Conservation (phyloP, 2,113 vertebrate species). For the Leiothrix lutea region DNA sequence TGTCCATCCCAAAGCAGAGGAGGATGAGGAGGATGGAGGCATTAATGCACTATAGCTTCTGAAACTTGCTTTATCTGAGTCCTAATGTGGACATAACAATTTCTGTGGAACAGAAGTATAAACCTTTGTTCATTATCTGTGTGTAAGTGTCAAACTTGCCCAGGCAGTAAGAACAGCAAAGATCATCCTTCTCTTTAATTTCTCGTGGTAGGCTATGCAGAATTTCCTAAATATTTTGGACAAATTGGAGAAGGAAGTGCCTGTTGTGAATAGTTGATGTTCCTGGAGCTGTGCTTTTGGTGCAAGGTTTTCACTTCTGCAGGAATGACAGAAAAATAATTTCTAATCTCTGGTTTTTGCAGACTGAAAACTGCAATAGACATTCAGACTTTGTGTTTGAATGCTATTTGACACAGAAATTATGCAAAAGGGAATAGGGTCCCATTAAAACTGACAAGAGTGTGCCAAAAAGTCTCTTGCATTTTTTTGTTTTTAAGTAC, state of each 20-base stretch:
- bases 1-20: not conserved
- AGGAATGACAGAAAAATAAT: not conserved
- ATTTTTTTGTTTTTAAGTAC: not conserved
- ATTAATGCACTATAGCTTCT: rapidly evolving
- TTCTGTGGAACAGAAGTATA: not conserved
- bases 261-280: not conserved
- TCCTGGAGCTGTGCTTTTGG: not conserved
- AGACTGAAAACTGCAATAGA: not conserved
- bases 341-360: not conserved
- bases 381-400: not conserved
- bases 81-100: not conserved
- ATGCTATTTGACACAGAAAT: not conserved
- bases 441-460: not conserved
- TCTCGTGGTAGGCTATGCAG: not conserved
- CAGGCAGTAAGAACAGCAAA: not conserved
- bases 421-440: not conserved
- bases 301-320: not conserved
- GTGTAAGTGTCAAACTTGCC: not conserved
- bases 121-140: not conserved
- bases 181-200: not conserved
- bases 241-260: not conserved
- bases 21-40: not conserved
- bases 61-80: not conserved
- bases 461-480: not conserved
- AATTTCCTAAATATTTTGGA: not conserved